phyloP scores from a whole-genome alignment of 2,113 vertebrate genomes.

The Miniopterus natalensis region DNA sequence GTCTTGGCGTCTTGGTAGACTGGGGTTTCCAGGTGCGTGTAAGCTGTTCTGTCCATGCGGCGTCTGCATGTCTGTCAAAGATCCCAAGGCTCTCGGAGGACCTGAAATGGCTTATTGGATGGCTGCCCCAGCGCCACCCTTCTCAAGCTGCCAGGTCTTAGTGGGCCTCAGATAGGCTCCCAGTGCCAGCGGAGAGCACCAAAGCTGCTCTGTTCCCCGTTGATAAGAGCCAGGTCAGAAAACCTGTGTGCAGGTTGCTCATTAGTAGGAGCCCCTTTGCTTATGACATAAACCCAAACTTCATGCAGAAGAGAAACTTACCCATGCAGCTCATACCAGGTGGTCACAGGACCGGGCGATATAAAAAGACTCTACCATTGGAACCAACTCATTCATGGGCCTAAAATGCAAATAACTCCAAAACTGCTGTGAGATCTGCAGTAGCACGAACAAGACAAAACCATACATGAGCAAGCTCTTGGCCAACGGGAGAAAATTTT shows the following conservation, averaged over 20 bases:
- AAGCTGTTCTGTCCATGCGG: neutral
- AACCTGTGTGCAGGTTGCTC: neutral
- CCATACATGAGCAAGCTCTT: neutral
- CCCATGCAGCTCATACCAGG: too few species aligned
- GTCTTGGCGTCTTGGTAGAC: neutral
- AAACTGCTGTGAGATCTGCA: neutral
- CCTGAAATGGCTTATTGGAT: neutral
- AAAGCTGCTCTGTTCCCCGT: neutral
- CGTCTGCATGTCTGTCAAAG: neutral
- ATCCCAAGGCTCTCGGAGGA: neutral
- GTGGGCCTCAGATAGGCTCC: neutral
- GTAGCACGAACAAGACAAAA: neutral
- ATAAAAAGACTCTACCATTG: neutral
- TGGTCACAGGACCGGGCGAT: neutral
- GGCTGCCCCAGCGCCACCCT: too few species aligned
- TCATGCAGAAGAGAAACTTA: neutral
- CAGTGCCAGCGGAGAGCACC: neutral
- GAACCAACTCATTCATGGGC: neutral
- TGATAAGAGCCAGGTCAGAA: neutral
- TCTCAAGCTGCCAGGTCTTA: neutral
- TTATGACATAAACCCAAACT: neutral
- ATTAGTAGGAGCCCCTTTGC: neutral
- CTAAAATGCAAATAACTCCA: neutral
- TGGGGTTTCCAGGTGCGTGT: neutral
- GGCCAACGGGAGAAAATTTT: neutral